Evolutionary conservation across 2,888 invertebrate species (phyloP).

Genomic region (Odontocerum albicorne): DNA sequence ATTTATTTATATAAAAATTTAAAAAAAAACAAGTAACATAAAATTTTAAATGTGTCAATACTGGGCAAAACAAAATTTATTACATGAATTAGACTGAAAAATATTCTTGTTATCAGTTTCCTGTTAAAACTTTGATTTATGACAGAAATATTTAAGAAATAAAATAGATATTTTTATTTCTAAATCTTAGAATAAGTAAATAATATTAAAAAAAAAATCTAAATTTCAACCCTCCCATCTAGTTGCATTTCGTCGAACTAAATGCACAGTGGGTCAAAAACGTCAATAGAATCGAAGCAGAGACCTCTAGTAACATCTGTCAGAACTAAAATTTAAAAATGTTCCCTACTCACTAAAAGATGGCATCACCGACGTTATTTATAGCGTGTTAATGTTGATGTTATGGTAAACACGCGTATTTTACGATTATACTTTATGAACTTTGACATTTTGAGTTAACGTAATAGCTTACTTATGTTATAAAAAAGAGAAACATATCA

Average conservation of each 20-base stretch:
- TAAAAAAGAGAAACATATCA: too few species aligned
- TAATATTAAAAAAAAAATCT: too few species aligned
- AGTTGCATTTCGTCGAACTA: slow-evolving; percentile 25
- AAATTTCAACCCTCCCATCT: slow-evolving; percentile 20
- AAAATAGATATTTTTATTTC: too few species aligned
- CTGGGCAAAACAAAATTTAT: too few species aligned
- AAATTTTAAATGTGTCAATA: too few species aligned
- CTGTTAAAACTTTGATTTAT: too few species aligned
- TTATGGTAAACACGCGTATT: slow-evolving; percentile 19
- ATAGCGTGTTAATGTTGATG: slow-evolving; percentile 21
- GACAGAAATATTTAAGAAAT: too few species aligned
- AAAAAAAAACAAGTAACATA: too few species aligned
- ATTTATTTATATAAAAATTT: too few species aligned
- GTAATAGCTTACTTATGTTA: slow-evolving; percentile 1
- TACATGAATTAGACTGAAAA: too few species aligned
- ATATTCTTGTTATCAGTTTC: too few species aligned
- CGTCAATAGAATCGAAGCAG: slow-evolving; percentile 36
- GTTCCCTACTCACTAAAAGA: slow-evolving; percentile 45
- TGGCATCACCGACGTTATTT: slow-evolving; percentile 42
- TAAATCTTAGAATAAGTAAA: too few species aligned
- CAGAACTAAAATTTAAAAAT: slow-evolving; percentile 45
- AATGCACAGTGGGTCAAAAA: slow-evolving; percentile 26
- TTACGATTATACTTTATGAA: slow-evolving; percentile 23
- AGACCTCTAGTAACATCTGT: slow-evolving; percentile 47
- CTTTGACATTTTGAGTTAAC: slow-evolving; percentile 7